Evolutionary conservation across 1,140 invertebrate species (phyloP), one percentile per base, ranked within the genome.

Genomic region (Coptotermes formosanus): DNA sequence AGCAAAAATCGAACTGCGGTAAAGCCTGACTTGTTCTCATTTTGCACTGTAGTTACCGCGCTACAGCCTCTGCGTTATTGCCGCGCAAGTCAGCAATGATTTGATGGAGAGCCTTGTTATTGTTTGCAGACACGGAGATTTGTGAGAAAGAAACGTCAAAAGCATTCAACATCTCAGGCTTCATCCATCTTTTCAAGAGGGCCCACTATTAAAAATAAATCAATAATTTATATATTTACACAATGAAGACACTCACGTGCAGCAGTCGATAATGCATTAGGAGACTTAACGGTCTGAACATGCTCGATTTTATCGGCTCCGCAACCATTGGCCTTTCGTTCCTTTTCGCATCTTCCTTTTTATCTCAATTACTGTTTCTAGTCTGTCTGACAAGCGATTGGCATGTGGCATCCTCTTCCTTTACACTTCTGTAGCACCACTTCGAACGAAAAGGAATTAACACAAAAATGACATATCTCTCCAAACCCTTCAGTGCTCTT

Each of bases 141-240:
- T 55, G 52, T 55, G 52, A 55, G 52, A 55, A 55, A 0, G 52
- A 55, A 55, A 55, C 52, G 4, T 21, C 48, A 11, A 64, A 21
- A 64, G 59, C 59, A 64, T 64, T 16, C 64, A 55, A 55, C 52
- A 75, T 75, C n/a, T 2, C 64, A 25, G 25, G 7, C 64, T 75
- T 30, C 64, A 75, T 30, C 25, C n/a, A 25, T 30, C 64, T 75
- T 30, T 75, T 75, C 25, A 75, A 75, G 64, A 30, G 38, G 38
- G 38, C 38, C 38, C 38, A 30, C 64, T 30, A 75, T 30, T 75
- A 30, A 75, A 75, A 75, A 55, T 12, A 75, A 75, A 75, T 75
- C 64, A 75, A 75, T 75, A 75, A 75, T 75, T 30, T 75, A 59
- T 23, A 75, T 75, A 75, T 75, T 75, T 75, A 75, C n/a, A 75